Conservation (phyloP, 2,113 vertebrate genomes). For the Apteryx owenii region DNA sequence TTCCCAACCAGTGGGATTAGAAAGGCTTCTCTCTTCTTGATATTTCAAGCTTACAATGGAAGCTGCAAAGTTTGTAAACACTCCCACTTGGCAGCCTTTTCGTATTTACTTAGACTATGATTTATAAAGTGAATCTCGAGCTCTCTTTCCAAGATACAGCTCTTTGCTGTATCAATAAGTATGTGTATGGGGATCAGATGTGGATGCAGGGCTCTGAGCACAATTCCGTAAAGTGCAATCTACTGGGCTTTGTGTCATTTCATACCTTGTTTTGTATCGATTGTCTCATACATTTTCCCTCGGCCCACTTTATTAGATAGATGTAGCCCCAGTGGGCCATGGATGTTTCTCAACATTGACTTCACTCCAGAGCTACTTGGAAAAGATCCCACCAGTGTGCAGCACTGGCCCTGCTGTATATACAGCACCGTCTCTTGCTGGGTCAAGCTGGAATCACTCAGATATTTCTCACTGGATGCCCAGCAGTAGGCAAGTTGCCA, state of each 20-base stretch:
- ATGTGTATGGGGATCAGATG: background rate
- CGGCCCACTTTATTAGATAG: background rate
- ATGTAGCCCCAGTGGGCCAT: fast-evolving
- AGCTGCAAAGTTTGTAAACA: background rate
- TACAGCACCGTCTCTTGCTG: fast-evolving
- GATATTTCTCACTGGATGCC: background rate
- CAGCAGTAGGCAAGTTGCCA: background rate
- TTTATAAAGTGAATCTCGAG: background rate
- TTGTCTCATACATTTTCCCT: background rate
- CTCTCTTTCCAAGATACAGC: background rate
- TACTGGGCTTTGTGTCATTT: background rate
- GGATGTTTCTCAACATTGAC: background rate
- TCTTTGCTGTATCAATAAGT: background rate
- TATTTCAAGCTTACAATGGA: background rate
- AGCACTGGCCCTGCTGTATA: background rate
- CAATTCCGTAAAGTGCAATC: background rate
- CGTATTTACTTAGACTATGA: background rate
- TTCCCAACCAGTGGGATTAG: background rate
- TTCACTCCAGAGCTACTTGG: background rate
- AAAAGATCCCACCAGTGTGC: background rate
- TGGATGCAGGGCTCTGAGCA: background rate
- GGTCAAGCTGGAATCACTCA: background rate
- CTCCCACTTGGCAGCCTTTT: background rate
- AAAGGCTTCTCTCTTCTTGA: background rate
- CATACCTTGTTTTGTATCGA: background rate